Percentiles rank a stretch among this genome's conserved stretches.
Conservation (phyloP, 2,113 vertebrate species). For the Pogona vitticeps region DNA sequence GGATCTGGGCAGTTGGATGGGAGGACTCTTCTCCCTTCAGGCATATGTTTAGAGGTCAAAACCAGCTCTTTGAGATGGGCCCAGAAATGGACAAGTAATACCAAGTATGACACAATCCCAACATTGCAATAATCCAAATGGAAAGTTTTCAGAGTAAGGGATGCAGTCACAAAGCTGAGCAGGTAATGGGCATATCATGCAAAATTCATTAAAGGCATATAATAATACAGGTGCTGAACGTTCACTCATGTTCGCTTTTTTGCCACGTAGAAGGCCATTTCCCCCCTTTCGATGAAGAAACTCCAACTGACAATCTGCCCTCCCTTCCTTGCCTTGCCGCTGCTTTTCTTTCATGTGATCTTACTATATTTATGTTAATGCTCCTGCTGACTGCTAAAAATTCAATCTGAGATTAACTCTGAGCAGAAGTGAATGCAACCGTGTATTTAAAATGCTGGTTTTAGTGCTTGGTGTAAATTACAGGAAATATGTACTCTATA, state of each 20-base stretch:
- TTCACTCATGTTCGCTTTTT: background rate
- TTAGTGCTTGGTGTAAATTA: background rate
- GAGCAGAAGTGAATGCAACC: background rate
- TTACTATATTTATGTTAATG: background rate
- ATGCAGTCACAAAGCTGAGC: too few relatives aligned
- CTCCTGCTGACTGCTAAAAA: background rate
- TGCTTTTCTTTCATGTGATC: background rate
- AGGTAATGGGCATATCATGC: too few relatives aligned
- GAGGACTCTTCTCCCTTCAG: too few relatives aligned
- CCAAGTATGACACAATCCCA: too few relatives aligned
- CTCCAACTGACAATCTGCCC: background rate
- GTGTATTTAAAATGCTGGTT: background rate
- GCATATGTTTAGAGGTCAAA: too few relatives aligned
- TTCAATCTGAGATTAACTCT: background rate
- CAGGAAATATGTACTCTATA: background rate
- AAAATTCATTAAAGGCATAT: background rate
- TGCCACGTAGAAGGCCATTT: background rate
- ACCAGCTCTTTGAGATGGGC: too few relatives aligned
- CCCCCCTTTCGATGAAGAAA: background rate
- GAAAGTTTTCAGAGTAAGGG: too few relatives aligned
- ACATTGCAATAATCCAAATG: too few relatives aligned
- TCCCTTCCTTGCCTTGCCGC: background rate
- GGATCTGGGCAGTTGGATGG: too few relatives aligned
- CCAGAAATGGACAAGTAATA: too few relatives aligned
- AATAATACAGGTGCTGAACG: background rate